phyloP scores from a whole-genome alignment of 2,797 vertebrate species.

The Parambassis ranga region DNA sequence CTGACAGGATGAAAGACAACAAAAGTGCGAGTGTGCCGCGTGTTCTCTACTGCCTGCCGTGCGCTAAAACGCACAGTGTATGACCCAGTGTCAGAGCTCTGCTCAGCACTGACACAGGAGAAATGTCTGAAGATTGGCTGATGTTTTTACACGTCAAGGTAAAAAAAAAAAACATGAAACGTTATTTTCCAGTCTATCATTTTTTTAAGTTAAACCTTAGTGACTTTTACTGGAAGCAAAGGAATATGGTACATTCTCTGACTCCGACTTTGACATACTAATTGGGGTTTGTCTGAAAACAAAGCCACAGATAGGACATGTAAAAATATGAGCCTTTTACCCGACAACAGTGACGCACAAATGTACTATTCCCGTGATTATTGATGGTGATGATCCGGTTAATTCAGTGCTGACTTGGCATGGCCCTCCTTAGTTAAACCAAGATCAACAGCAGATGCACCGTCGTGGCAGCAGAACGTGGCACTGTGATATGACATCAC shows the following conservation, averaged over 20 bases:
- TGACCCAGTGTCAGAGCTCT: background rate
- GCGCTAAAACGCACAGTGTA: constrained; percentile 8
- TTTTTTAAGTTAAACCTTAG: background rate
- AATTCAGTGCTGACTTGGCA: constrained; percentile 40
- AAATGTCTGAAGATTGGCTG: no score
- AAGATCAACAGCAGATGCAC: constrained; percentile 69
- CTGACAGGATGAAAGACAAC: constrained; percentile 48
- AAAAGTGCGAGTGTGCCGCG: background rate
- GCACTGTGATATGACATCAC: constrained; percentile 74
- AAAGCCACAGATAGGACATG: background rate
- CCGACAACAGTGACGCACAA: constrained; percentile 3
- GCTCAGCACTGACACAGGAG: background rate
- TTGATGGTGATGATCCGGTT: constrained; percentile 14
- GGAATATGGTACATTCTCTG: no score
- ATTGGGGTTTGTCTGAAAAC: background rate
- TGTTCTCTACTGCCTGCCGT: constrained; percentile 10
- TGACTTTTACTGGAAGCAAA: background rate
- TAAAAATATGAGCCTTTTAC: background rate
- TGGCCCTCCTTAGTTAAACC: constrained; percentile 26
- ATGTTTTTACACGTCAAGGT: no score
- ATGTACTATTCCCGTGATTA: background rate
- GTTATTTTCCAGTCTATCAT: no score
- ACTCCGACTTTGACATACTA: no score
- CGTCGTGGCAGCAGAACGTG: constrained; percentile 51
- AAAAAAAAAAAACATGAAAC: no score